Evolutionary conservation across 1,140 invertebrate genomes (phyloP).

Genomic region (Pogonus chalceus): DNA sequence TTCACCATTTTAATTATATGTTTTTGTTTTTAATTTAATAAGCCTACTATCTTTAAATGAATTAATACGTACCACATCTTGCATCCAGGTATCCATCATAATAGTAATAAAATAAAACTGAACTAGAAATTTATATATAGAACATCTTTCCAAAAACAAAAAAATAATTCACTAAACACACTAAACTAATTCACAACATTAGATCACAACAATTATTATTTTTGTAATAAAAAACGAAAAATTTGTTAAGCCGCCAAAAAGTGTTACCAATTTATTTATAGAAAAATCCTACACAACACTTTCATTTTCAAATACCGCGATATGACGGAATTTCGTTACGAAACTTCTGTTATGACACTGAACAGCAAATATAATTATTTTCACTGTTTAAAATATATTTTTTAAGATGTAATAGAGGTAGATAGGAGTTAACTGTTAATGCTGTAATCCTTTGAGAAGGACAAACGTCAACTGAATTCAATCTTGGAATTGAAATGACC

Average conservation of each 20-base stretch:
- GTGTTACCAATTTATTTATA: neutral
- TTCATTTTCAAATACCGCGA: neutral
- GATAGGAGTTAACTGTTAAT: neutral
- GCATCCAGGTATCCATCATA: constrained; percentile 28
- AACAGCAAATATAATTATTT: neutral
- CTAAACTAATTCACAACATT: neutral
- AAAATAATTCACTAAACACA: neutral
- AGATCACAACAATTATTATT: neutral
- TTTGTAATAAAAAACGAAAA: neutral
- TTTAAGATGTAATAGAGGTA: neutral
- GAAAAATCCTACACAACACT: neutral
- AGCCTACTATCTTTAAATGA: too few relatives aligned
- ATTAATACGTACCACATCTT: constrained; percentile 24
- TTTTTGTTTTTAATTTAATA: too few relatives aligned
- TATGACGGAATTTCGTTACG: neutral
- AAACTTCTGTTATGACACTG: neutral
- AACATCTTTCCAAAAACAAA: neutral
- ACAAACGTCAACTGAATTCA: neutral
- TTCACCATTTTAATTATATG: too few relatives aligned
- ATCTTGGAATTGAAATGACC: neutral
- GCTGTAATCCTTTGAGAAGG: neutral
- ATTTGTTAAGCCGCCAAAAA: neutral
- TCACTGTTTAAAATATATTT: neutral
- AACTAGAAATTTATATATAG: neutral
- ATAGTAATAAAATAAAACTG: neutral